Conservation (phyloP, 2,113 vertebrate species). For the Lathamus discolor region DNA sequence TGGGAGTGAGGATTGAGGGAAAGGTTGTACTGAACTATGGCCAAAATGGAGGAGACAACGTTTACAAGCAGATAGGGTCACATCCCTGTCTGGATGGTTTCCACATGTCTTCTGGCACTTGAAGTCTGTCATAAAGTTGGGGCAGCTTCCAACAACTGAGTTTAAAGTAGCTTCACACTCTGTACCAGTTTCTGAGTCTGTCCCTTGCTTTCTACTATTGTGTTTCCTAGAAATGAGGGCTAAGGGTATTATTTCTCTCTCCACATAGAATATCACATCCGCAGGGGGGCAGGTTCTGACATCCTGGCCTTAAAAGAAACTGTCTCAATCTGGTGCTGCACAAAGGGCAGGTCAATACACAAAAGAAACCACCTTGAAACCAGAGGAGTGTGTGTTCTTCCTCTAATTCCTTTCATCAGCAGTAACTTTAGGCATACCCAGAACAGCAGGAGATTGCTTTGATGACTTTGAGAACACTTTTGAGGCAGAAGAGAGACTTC, state of each 20-base stretch:
- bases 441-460: neutral
- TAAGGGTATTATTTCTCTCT: neutral
- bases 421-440: constrained; percentile 2
- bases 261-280: neutral
- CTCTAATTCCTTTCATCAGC: neutral
- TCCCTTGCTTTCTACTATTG: neutral
- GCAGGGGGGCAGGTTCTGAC: neutral
- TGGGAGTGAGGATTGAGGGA: neutral
- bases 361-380: constrained; percentile 2
- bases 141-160: neutral
- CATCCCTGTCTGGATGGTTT: neutral
- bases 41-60: neutral
- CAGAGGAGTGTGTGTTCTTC: neutral
- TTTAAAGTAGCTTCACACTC: neutral
- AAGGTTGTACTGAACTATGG: neutral
- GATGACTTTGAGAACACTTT: neutral
- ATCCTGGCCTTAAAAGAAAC: neutral
- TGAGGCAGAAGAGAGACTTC: neutral
- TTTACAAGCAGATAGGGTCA: neutral
- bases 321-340: neutral
- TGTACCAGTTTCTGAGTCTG: neutral
- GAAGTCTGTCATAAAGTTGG: neutral
- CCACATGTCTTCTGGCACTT: neutral
- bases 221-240: neutral
- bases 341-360: neutral